Evolutionary conservation across 2,888 invertebrate species (phyloP).

Genomic region (Drosophila suboccidentalis): DNA sequence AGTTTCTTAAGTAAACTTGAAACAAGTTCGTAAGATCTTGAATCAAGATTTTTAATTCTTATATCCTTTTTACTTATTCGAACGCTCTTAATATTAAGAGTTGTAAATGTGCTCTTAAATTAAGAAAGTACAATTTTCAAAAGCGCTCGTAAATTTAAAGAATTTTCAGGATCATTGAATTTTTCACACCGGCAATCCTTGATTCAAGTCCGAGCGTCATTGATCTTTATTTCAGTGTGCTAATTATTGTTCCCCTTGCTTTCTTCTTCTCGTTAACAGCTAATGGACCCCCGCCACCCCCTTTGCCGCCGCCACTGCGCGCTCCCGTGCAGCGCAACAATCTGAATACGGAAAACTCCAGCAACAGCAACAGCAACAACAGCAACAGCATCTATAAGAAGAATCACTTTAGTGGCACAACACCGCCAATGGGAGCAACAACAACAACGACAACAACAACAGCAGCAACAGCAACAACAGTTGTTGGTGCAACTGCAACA

Average conservation of each 20-base stretch:
- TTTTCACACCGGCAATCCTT: too few species aligned
- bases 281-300: constrained; percentile 90
- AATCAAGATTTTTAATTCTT: too few species aligned
- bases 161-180: too few species aligned
- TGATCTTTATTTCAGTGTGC: too few species aligned
- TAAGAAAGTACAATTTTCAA: too few species aligned
- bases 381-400: constrained; percentile 57
- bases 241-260: not conserved
- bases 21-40: too few species aligned
- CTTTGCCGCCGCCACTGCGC: constrained; percentile 88
- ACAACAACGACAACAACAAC: constrained; percentile 8
- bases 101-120: too few species aligned
- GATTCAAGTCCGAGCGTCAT: too few species aligned
- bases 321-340: constrained; percentile 81
- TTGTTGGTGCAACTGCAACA: constrained; percentile 3
- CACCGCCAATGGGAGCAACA: not conserved
- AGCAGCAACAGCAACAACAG: not conserved
- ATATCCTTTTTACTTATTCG: too few species aligned
- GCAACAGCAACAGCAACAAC: constrained; percentile 45
- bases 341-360: constrained; percentile 52
- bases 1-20: too few species aligned
- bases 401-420: constrained; percentile 45
- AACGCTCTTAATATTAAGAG: too few species aligned
- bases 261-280: constrained; percentile 51
- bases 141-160: too few species aligned